These are phyloP conservation scores for Zele albiditarsus DNA, from an alignment of 2,888 invertebrate genomes.

Conservation along the genomic window DNA sequence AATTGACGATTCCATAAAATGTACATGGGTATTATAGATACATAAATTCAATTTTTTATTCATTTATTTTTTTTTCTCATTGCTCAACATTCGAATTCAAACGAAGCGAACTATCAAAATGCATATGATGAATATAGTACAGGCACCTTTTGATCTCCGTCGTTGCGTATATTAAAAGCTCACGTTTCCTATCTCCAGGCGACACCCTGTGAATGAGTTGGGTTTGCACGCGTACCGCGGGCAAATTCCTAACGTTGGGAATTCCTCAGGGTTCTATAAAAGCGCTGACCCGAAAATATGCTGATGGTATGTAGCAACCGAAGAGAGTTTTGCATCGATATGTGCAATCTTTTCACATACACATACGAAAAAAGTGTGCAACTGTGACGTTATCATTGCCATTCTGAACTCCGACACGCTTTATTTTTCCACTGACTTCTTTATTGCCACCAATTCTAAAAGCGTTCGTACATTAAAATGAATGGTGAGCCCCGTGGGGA, in stretches of 20 bases:
- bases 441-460: slow-evolving; percentile 33
- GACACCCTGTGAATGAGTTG: not conserved
- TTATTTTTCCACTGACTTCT: slow-evolving; percentile 27
- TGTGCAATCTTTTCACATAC: slow-evolving; percentile 8
- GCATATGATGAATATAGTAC: not conserved
- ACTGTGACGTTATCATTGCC: slow-evolving; percentile 13
- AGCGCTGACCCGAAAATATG: slow-evolving; percentile 40
- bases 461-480: slow-evolving; percentile 23
- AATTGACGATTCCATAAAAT: slow-evolving; percentile 26
- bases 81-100: not conserved
- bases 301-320: slow-evolving; percentile 20
- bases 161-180: not conserved
- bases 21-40: not conserved
- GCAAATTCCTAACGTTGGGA: slow-evolving; percentile 8
- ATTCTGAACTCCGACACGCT: not conserved
- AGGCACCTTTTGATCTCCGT: slow-evolving; percentile 5
- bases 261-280: not conserved
- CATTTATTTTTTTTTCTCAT: not conserved
- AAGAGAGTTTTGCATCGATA: slow-evolving; percentile 18
- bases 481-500: not conserved
- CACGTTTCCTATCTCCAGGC: not conserved
- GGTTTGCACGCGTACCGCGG: not conserved
- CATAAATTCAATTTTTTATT: slow-evolving; percentile 14
- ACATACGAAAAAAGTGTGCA: not conserved
- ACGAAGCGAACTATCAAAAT: not conserved